Conservation (phyloP, 2,797 vertebrate genomes). For the Enoplosus armatus region DNA sequence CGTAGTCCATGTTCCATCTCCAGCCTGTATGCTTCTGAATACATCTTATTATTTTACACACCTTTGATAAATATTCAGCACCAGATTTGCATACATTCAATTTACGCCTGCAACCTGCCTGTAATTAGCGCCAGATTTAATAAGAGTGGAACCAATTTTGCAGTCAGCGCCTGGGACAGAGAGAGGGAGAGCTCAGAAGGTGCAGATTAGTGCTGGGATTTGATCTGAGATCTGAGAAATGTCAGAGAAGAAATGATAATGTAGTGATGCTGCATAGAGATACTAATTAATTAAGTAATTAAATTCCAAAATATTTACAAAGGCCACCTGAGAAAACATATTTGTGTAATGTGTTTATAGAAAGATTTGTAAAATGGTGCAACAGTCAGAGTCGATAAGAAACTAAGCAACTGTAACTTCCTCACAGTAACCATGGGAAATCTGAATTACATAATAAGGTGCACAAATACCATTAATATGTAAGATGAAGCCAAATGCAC, state of each 20-base stretch:
- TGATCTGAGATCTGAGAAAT: constrained; percentile 16
- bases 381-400: constrained; percentile 2
- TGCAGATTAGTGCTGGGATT: constrained; percentile 26
- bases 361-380: background rate
- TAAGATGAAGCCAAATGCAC: constrained; percentile 4
- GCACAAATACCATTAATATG: background rate
- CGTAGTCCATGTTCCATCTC: constrained; percentile 3
- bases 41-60: background rate
- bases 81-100: constrained; percentile 42
- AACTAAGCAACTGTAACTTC: background rate
- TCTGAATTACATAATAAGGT: background rate
- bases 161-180: background rate
- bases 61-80: constrained; percentile 43
- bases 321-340: background rate
- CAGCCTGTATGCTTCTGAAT: background rate
- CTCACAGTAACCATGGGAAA: too few species aligned
- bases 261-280: constrained; percentile 9
- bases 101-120: constrained; percentile 9
- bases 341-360: background rate
- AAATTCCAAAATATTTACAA: constrained; percentile 12
- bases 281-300: constrained; percentile 22
- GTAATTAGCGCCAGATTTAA: constrained; percentile 39
- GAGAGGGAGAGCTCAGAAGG: constrained; percentile 12
- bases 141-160: constrained; percentile 3
- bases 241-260: constrained; percentile 24